Evolutionary conservation across 2,113 vertebrate species (phyloP).

Genomic region (Junco hyemalis): DNA sequence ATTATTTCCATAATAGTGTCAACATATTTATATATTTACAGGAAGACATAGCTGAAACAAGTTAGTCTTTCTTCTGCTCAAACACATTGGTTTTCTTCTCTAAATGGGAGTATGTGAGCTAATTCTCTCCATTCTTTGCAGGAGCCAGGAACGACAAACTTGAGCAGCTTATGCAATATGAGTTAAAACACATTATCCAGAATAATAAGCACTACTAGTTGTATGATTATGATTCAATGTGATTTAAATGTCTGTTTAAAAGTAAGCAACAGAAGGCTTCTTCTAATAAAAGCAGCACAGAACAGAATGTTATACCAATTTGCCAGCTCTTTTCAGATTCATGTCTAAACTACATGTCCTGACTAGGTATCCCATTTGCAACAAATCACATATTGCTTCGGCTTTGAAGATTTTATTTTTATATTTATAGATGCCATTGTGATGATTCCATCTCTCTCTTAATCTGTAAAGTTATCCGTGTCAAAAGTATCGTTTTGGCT

Average conservation of each 20-base stretch:
- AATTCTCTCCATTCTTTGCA: neutral
- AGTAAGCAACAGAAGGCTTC: constrained; percentile 5
- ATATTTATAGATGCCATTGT: neutral
- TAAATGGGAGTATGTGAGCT: neutral
- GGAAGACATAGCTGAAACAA: neutral
- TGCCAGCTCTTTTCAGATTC: constrained; percentile 32
- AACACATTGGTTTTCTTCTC: neutral
- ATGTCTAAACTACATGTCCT: neutral
- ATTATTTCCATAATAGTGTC: neutral
- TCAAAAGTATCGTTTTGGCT: neutral
- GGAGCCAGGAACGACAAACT: neutral
- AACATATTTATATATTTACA: neutral
- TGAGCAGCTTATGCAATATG: neutral
- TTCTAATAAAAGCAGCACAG: constrained; percentile 5
- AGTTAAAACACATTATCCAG: neutral
- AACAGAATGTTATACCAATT: neutral
- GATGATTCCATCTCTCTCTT: neutral
- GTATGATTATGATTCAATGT: neutral
- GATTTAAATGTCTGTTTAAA: constrained; percentile 18
- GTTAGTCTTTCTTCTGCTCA: neutral
- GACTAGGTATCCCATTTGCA: neutral
- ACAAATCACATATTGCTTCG: neutral
- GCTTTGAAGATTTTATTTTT: neutral
- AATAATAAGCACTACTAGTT: constrained; percentile 3
- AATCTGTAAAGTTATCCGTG: neutral